A percentile compares a stretch with the other conserved stretches of the same genome.
phyloP scores from a whole-genome alignment of 2,888 invertebrate genomes.

The Fragum sueziense region DNA sequence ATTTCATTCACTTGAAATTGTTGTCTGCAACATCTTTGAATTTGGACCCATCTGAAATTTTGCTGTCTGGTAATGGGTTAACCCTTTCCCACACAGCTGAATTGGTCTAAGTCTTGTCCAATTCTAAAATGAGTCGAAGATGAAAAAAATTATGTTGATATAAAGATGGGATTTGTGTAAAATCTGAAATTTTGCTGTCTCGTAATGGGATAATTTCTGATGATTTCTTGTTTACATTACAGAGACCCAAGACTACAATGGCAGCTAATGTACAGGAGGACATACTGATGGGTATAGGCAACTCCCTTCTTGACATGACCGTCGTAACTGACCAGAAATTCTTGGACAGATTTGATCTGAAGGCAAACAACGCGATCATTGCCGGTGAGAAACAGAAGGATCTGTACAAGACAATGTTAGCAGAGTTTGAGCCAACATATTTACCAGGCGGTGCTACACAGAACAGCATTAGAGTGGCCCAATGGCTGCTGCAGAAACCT shows the following conservation, averaged over 20 bases:
- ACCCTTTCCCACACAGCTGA: too few species aligned
- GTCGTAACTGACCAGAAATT: constrained; percentile 90
- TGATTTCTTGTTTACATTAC: constrained; percentile 35
- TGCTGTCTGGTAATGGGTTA: too few species aligned
- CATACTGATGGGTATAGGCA: constrained; percentile 94
- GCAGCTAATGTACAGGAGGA: constrained; percentile 84
- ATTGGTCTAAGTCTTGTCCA: too few species aligned
- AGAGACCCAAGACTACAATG: constrained; percentile 56
- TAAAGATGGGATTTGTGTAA: not conserved
- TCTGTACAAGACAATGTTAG: constrained; percentile 86
- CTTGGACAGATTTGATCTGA: constrained; percentile 91
- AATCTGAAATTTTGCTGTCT: not conserved
- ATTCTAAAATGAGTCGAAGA: not conserved
- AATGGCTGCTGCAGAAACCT: constrained; percentile 94
- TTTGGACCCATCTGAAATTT: too few species aligned
- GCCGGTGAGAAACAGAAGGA: constrained; percentile 94
- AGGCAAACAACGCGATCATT: constrained; percentile 96
- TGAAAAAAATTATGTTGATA: not conserved
- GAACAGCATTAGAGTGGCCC: constrained; percentile 94
- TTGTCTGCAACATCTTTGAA: too few species aligned
- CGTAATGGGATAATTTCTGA: not conserved
- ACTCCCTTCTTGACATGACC: constrained; percentile 97
- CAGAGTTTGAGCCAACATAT: constrained; percentile 85
- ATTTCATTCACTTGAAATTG: too few species aligned
- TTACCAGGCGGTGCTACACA: constrained; percentile 98